phyloP scores from a whole-genome alignment of 1,140 invertebrate genomes.

The Bombus pyrosoma region DNA sequence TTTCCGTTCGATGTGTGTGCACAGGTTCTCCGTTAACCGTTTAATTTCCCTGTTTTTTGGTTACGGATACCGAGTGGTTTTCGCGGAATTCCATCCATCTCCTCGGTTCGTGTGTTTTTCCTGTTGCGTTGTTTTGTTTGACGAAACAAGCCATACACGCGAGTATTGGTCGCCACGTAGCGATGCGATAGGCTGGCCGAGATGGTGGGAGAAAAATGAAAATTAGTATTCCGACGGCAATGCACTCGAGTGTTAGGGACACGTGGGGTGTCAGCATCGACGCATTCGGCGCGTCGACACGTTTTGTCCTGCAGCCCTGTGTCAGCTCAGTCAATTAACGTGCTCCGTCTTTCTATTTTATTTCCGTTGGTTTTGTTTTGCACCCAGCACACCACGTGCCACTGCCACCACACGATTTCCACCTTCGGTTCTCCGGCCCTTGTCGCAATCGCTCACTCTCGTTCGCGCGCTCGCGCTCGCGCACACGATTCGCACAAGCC shows the following conservation, averaged over 20 bases:
- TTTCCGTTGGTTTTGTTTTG: constrained; percentile 54
- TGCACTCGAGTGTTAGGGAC: constrained; percentile 54
- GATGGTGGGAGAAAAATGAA: constrained; percentile 22
- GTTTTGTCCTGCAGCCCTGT: constrained; percentile 63
- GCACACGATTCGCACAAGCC: neutral
- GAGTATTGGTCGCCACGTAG: neutral
- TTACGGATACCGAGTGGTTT: constrained; percentile 4
- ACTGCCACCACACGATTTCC: neutral
- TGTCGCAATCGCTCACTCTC: neutral
- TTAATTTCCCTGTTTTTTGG: constrained; percentile 29
- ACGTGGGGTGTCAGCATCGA: constrained; percentile 58
- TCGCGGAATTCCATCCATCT: constrained; percentile 8
- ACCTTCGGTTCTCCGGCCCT: no score
- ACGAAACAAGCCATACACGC: neutral
- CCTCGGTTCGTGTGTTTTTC: neutral
- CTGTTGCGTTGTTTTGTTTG: neutral
- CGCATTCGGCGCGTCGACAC: constrained; percentile 62
- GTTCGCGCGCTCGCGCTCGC: neutral
- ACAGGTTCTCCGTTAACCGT: neutral
- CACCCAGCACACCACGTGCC: neutral
- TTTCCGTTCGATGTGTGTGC: neutral
- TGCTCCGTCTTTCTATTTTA: constrained; percentile 51
- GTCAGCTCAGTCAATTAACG: constrained; percentile 67
- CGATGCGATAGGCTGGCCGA: neutral
- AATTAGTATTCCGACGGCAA: constrained; percentile 43